Percentiles rank a stretch among this genome's conserved stretches.
Evolutionary conservation across 2,113 vertebrate genomes (phyloP).

Genomic region (Centropristis striata): DNA sequence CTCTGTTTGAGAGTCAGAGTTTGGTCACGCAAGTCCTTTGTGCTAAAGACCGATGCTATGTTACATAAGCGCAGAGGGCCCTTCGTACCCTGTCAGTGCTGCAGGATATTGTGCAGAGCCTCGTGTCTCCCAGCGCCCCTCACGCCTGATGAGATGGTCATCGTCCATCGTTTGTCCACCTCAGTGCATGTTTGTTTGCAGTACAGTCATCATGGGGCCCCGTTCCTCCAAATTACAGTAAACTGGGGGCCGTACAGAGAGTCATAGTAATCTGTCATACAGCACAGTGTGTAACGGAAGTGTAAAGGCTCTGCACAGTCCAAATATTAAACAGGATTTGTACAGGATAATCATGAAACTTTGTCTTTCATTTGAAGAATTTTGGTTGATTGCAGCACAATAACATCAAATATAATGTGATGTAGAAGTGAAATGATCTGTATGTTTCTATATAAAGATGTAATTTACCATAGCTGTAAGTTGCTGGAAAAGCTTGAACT

Average conservation of each 20-base stretch:
- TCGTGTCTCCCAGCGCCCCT: slow-evolving; percentile 35
- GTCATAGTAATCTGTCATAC: not conserved
- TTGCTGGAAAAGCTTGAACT: too few species aligned
- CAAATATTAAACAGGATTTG: too few species aligned
- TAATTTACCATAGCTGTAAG: too few species aligned
- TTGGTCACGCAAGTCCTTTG: slow-evolving; percentile 77
- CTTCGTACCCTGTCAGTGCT: not conserved
- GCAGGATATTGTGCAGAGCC: slow-evolving; percentile 42
- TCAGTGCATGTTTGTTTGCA: slow-evolving; percentile 43
- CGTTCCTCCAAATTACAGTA: not conserved
- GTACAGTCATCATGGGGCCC: slow-evolving; percentile 9
- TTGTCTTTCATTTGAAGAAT: too few species aligned
- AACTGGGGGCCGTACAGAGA: not conserved
- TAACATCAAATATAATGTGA: too few species aligned
- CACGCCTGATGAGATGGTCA: slow-evolving; percentile 48
- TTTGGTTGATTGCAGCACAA: too few species aligned
- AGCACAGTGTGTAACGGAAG: too few species aligned
- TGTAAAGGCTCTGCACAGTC: not conserved
- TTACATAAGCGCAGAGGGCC: slow-evolving; percentile 64
- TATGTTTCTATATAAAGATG: too few species aligned
- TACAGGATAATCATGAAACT: too few species aligned
- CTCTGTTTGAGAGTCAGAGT: slow-evolving; percentile 50
- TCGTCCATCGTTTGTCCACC: slow-evolving; percentile 25
- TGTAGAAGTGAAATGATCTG: too few species aligned
- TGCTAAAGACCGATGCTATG: slow-evolving; percentile 32